Base-by-base conservation (phyloP, 2,888 invertebrate species). In the Apomyelois bistriatella region DNA sequence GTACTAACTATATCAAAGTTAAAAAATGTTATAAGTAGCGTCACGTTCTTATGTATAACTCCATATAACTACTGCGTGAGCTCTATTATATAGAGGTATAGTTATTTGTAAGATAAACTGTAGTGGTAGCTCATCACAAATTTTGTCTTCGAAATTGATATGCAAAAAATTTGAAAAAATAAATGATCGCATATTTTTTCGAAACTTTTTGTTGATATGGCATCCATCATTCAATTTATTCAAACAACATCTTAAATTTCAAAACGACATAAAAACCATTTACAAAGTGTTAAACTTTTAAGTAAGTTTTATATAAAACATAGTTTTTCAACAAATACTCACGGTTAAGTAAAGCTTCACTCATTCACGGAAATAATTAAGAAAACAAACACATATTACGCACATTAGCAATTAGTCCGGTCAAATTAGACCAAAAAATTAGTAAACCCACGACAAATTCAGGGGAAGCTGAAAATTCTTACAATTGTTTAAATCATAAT, bases 341-440 rank as follows among this genome's bases (percentile, higher is more conserved):
- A 43, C 8, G 13, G 9, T 22, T 42, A 43, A 43, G 22, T 36
- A 37, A 17, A 48, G 36, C 12, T 22, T 36, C 43, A 47, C 12
- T 48, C 9, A n/a, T 37, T 7, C n/a, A 12, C 36, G 37, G 37
- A 17, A 48, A 48, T 17, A 48, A 48, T 36, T n/a, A 48, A 35
- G n/a, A 36, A 12, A 48, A 48, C 37, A 22, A 36, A 48, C 52
- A 65, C 59, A 59, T 62, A 69, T 10, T 7, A 61, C 58, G 43
- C 43, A 43, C 30, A 30, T 43, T 67, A 70, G 15, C 64, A 43
- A n/a, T n/a, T n/a, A n/a, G n/a, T n/a, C n/a, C n/a, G n/a, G n/a
- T n/a, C n/a, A n/a, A n/a, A n/a, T n/a, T n/a, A n/a, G n/a, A n/a
- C n/a, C n/a, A n/a, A n/a, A n/a, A n/a, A n/a, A n/a, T n/a, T n/a